A percentile compares a stretch with the other conserved stretches of the same genome.
Conservation (phyloP, 2,888 invertebrate genomes). For the Oasisia sp. region DNA sequence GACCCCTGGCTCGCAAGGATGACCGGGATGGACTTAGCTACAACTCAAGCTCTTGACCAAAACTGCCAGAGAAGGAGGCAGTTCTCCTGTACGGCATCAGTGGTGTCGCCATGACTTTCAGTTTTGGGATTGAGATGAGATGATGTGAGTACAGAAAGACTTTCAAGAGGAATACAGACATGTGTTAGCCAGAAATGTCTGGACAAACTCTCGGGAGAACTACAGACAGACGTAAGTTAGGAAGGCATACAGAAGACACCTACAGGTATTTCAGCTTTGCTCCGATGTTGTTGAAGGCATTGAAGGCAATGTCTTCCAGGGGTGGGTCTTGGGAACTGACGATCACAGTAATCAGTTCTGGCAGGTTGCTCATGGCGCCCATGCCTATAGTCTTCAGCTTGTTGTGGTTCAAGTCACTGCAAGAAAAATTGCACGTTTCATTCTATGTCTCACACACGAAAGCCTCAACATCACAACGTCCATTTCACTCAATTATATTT, state of each 20-base stretch:
- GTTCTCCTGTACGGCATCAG: too few species aligned
- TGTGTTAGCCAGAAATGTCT: too few species aligned
- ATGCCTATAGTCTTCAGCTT: constrained; percentile 41
- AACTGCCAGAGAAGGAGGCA: too few species aligned
- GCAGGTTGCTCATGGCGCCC: constrained; percentile 47
- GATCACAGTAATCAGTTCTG: constrained; percentile 46
- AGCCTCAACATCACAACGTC: neutral
- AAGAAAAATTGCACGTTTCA: neutral
- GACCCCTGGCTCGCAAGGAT: too few species aligned
- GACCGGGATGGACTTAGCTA: too few species aligned
- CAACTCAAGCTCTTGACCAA: too few species aligned
- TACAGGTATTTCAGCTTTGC: constrained; percentile 46
- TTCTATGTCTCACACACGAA: neutral
- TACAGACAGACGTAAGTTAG: neutral
- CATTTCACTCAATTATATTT: too few species aligned
- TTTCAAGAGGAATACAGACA: too few species aligned
- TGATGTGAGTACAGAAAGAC: too few species aligned
- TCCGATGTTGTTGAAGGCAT: constrained; percentile 49
- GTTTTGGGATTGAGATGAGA: too few species aligned
- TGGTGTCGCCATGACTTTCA: too few species aligned
- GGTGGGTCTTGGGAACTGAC: constrained; percentile 48
- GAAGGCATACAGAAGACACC: neutral
- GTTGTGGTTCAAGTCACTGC: constrained; percentile 51
- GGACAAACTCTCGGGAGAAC: too few species aligned
- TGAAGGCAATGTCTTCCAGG: constrained; percentile 44